Base-by-base conservation (phyloP, 2,888 invertebrate species). In the Pharmacophagus antenor region DNA sequence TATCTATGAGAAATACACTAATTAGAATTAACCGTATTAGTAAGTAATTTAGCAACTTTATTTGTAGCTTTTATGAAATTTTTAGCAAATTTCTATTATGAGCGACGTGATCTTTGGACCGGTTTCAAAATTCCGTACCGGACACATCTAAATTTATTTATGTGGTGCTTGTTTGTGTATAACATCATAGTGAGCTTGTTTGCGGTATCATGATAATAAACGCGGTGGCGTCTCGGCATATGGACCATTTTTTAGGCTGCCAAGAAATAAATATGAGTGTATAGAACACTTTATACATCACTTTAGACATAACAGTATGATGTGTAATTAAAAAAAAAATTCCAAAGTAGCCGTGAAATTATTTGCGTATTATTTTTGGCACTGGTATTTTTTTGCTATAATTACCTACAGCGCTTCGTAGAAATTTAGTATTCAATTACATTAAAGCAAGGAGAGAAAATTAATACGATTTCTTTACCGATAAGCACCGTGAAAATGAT, bases 61-160 rank as follows among this genome's bases (percentile, higher is more conserved):
- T 7, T 37, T n/a, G 42, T 10, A 0, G 8, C 2, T 31, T 31
- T 31, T 27, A n/a, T n/a, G n/a, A n/a, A 27, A 27, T 41, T 42
- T 42, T 42, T 15, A 42, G 48, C 17, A 31, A 51, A 60, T 57
- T 53, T 44, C 41, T 52, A 47, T 46, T n/a, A 27, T 51, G 53
- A 52, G 55, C 60, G 48, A 15, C 52, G 27, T 47, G 23, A 58
- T 21, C 18, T 65, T 74, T 76, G 74, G 76, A 71, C 57, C 58
- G 61, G 67, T 66, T 56, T 75, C 77, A 76, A 74, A 66, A 72
- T 73, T 70, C 62, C 64, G 12, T 15, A 20, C 46, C 48, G 47
- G 53, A 54, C 46, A 60, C 18, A 17, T 61, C 51, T 56, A 56
- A 56, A 55, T 56, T 55, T 61, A 56, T 56, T 61, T 61, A 50